A percentile compares a stretch with the other conserved stretches of the same genome.
phyloP scores from a whole-genome alignment of 2,797 vertebrate species.

The Pangasius macronema region DNA sequence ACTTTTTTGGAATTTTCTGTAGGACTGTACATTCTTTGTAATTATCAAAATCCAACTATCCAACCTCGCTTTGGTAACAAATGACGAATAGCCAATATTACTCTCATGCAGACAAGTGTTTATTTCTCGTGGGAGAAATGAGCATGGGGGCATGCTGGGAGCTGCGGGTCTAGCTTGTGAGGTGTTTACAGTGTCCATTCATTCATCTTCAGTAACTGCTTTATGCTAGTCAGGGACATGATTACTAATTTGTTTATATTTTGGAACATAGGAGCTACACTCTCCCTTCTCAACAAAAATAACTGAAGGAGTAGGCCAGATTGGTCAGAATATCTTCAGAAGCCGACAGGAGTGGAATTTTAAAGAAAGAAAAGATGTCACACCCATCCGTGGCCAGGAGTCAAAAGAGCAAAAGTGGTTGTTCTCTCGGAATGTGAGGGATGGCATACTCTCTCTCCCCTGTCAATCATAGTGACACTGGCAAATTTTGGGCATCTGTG shows the following conservation, averaged over 20 bases:
- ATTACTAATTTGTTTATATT: neutral
- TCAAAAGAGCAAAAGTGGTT: neutral
- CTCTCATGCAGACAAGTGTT: neutral
- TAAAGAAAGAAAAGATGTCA: neutral
- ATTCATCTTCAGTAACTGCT: neutral
- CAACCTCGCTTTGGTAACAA: neutral
- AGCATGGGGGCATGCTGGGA: neutral
- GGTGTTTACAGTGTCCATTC: neutral
- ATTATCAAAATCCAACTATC: neutral
- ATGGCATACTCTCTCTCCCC: neutral
- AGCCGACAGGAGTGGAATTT: neutral
- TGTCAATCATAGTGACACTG: neutral
- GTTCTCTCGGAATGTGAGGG: neutral
- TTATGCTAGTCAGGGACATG: neutral
- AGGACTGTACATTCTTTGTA: neutral
- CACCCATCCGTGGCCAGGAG: neutral
- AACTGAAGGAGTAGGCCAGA: neutral
- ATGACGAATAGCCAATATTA: neutral
- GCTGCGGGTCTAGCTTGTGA: neutral
- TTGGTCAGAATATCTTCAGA: neutral
- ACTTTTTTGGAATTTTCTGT: neutral
- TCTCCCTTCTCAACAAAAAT: neutral
- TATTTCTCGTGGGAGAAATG: neutral
- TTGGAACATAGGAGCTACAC: neutral
- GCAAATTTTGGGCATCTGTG: neutral